Base-by-base conservation (phyloP, 2,888 invertebrate species). In the Cantharis nigra region DNA sequence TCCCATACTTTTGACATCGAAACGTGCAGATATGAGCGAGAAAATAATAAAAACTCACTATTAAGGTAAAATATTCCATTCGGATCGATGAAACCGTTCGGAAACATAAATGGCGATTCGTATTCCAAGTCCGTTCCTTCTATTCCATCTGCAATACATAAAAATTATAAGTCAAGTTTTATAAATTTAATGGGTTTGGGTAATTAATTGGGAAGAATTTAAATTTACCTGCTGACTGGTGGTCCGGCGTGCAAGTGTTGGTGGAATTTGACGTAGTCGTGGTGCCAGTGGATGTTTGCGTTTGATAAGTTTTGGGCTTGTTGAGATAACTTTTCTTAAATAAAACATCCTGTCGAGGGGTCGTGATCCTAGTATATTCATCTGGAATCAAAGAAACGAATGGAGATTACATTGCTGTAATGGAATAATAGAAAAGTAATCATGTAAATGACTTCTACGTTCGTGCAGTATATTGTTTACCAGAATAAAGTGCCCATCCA, bases 351-450 rank as follows among this genome's bases (percentile, higher is more conserved):
- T 93, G 93, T 81, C 93, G 89, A 28, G 93, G 93, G 63, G 93
- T 93, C 74, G 92, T 92, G 84, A 93, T 93, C 85, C 91, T 90
- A 83, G 93, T 93, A 87, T 93, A 93, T 88, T 93, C 93, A 86
- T 92, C 92, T 91, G 88, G 10, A 86, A 87, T 80, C 76, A 80
- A 26, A 69, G 14, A 33, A 63, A 62, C 7, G 1, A 26, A 26
- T 5, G 23, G 3, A 16, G 11, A 63, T 11, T 33, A 16, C 11
- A 70, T 33, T 23, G 30, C 11, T 7, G 10, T 26, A 67, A n/a
- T 23, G 65, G 9, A 11, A 13, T 23, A 23, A 23, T n/a, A 9
- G 13, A 65, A n/a, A 67, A 67, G 13, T 23, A 67, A 67, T 67
- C 23, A 18, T 23, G 23, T n/a, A 49, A 49, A n/a, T n/a, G n/a